A percentile compares a stretch with the other conserved stretches of the same genome.
These are phyloP conservation scores for Hyposoter didymator DNA, from an alignment of 2,888 invertebrate genomes.

Conservation along the genomic window DNA sequence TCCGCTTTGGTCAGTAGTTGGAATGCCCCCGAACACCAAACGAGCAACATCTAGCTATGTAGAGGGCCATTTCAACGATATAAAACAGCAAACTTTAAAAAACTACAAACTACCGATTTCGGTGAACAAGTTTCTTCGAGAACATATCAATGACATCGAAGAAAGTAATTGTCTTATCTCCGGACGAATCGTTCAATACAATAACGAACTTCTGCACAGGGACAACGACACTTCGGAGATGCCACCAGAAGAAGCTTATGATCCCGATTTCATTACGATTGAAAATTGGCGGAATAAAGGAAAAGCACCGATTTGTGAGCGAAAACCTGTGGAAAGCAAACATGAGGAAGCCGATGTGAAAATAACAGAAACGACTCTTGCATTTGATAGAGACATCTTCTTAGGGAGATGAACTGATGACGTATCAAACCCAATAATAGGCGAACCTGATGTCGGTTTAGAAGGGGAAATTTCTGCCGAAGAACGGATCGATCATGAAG, in stretches of 20 bases:
- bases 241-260: neutral
- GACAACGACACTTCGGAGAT: neutral
- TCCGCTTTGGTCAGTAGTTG: slow-evolving; percentile 20
- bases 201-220: slow-evolving; percentile 15
- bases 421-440: no score
- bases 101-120: slow-evolving; percentile 28
- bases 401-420: no score
- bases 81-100: slow-evolving; percentile 11
- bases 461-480: no score
- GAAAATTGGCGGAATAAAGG: slow-evolving; percentile 28
- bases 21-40: slow-evolving; percentile 17
- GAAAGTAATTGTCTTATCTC: slow-evolving; percentile 8
- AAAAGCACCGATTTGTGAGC: neutral
- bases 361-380: neutral
- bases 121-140: slow-evolving; percentile 5
- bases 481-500: no score
- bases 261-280: slow-evolving; percentile 3
- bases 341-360: slow-evolving; percentile 1
- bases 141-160: slow-evolving; percentile 17
- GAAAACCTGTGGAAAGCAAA: neutral
- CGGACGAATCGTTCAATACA: slow-evolving; percentile 9
- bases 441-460: no score
- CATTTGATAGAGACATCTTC: no score
- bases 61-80: slow-evolving; percentile 15
- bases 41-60: slow-evolving; percentile 10